Evolutionary conservation across 2,113 vertebrate genomes (phyloP).

Genomic region (Apistogramma diplotaenia): DNA sequence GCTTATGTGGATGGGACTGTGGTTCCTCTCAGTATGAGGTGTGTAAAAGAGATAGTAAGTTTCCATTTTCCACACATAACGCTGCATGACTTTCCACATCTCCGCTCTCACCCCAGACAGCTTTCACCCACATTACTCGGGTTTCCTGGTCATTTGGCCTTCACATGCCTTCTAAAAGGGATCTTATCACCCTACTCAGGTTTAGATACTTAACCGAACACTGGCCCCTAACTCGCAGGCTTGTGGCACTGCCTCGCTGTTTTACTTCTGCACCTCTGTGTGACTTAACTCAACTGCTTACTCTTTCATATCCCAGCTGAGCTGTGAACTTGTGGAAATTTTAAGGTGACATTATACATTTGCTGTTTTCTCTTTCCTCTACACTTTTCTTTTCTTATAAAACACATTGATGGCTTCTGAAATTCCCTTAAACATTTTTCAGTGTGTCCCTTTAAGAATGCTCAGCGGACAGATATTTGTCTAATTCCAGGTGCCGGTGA

Average conservation of each 20-base stretch:
- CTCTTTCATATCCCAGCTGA: conserved; percentile 12
- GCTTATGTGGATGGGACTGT: conserved; percentile 19
- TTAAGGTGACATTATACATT: neutral
- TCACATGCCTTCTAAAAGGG: conserved; percentile 69
- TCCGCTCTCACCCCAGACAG: conserved; percentile 56
- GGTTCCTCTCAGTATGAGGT: conserved; percentile 33
- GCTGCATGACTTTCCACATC: conserved; percentile 57
- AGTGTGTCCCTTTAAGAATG: conserved; percentile 71
- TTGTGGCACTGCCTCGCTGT: conserved; percentile 28
- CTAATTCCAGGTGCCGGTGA: conserved; percentile 78
- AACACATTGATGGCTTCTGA: neutral
- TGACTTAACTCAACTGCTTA: conserved; percentile 11
- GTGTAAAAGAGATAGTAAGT: conserved; percentile 56
- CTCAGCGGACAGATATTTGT: conserved; percentile 61
- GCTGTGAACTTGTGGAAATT: neutral
- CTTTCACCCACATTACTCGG: conserved; percentile 66
- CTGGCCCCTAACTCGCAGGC: conserved; percentile 35
- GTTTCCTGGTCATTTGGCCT: conserved; percentile 69
- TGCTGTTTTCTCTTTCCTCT: neutral
- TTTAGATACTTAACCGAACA: conserved; percentile 68
- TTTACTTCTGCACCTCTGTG: conserved; percentile 25
- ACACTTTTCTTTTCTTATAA: neutral
- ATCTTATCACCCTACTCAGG: conserved; percentile 71
- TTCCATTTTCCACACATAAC: conserved; percentile 66
- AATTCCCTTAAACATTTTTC: conserved; percentile 7